These are phyloP conservation scores for Polydrusus tereticollis DNA, from an alignment of 2,888 invertebrate genomes.

Conservation along the genomic window DNA sequence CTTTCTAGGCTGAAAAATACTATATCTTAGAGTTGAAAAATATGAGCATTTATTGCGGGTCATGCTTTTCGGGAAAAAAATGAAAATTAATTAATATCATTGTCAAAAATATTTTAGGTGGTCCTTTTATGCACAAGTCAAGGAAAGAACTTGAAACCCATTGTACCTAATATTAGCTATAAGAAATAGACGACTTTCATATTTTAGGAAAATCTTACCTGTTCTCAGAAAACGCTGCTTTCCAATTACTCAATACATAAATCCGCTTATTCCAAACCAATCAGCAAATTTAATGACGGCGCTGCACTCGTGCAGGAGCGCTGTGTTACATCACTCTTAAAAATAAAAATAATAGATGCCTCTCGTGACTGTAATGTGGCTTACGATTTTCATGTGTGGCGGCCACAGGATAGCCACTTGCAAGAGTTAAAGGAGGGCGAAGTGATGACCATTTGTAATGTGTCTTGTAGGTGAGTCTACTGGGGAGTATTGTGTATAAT, in stretches of 20 bases:
- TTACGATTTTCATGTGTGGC: slow-evolving; percentile 78
- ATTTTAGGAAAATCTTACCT: slow-evolving; percentile 67
- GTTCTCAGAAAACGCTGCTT: slow-evolving; percentile 66
- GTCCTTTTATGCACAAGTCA: no score
- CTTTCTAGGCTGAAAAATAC: no score
- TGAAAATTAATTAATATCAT: no score
- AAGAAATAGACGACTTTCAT: neutral
- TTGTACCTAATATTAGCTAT: no score
- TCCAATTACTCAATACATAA: slow-evolving; percentile 65
- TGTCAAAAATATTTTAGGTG: no score
- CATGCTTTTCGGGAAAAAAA: no score
- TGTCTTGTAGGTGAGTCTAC: slow-evolving; percentile 67
- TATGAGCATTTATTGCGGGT: no score
- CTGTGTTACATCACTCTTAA: slow-evolving; percentile 66
- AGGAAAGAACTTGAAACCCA: no score
- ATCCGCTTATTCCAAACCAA: slow-evolving; percentile 59
- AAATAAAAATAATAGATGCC: slow-evolving; percentile 67
- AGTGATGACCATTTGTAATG: slow-evolving; percentile 73
- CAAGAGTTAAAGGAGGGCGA: slow-evolving; percentile 74
- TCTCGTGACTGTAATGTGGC: slow-evolving; percentile 55
- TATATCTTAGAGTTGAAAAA: no score
- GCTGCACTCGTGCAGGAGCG: slow-evolving; percentile 56
- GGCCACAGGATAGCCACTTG: slow-evolving; percentile 73
- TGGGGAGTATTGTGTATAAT: neutral
- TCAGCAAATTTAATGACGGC: slow-evolving; percentile 52